Conservation (phyloP, 1,140 invertebrate genomes). For the Sarcophaga bullata region DNA sequence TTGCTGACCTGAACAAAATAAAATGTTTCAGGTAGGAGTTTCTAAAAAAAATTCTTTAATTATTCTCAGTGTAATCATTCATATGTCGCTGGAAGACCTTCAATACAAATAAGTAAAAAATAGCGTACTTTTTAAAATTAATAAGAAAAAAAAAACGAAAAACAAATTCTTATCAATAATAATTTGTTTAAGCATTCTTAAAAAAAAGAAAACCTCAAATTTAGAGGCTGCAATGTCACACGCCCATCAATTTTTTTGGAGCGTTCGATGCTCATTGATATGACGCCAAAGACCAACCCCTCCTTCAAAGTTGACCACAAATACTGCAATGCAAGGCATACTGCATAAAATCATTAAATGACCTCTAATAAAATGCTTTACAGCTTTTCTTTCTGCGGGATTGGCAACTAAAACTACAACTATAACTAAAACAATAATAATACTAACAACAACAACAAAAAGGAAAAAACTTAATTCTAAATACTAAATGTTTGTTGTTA, state of each 20-base stretch:
- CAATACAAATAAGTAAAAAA: background rate
- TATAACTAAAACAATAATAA: no score
- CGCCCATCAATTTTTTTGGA: conserved; percentile 34
- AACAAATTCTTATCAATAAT: conserved; percentile 31
- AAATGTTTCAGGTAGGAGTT: no score
- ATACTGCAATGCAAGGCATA: background rate
- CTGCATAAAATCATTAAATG: background rate
- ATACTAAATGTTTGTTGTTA: conserved; percentile 31
- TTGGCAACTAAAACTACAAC: conserved; percentile 10
- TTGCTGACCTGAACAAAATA: no score
- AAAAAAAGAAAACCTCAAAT: background rate
- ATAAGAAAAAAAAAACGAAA: background rate
- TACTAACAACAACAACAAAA: background rate
- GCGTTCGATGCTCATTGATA: conserved; percentile 33
- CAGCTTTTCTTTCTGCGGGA: conserved; percentile 31
- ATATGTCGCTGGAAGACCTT: conserved; percentile 28
- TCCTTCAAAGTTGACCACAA: background rate
- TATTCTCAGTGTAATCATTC: conserved; percentile 4
- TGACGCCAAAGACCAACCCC: conserved; percentile 34
- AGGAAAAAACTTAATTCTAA: background rate
- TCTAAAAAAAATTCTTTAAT: background rate
- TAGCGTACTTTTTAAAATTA: background rate
- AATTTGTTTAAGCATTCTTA: conserved; percentile 31
- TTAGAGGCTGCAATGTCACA: conserved; percentile 36
- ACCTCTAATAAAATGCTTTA: conserved; percentile 30